These are phyloP conservation scores for Hippopotamyrus pictus DNA, from an alignment of 2,797 vertebrate genomes.

Conservation along the genomic window DNA sequence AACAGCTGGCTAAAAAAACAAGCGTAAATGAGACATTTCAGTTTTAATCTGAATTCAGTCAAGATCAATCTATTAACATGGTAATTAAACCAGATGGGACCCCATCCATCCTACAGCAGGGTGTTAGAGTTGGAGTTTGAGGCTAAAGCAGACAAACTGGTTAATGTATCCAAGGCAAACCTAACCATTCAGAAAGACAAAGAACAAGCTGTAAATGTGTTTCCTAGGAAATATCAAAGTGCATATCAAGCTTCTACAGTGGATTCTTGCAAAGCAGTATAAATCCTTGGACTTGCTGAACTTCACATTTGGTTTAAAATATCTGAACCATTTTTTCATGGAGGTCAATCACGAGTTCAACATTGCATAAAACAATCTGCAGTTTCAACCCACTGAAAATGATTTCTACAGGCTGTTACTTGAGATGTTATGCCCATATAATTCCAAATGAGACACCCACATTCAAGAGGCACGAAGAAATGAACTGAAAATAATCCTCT, in stretches of 20 bases:
- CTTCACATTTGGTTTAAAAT: neutral
- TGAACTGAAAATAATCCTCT: neutral
- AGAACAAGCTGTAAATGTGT: neutral
- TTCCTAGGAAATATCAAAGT: neutral
- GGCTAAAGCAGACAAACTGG: neutral
- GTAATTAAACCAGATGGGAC: neutral
- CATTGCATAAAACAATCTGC: neutral
- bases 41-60: neutral
- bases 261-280: neutral
- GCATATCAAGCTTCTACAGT: neutral
- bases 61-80: neutral
- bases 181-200: neutral
- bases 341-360: neutral
- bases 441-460: neutral
- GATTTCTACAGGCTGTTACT: neutral
- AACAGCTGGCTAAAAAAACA: neutral
- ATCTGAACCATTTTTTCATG: neutral
- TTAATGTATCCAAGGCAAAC: neutral
- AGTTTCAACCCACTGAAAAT: neutral
- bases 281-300: neutral
- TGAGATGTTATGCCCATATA: neutral
- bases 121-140: neutral
- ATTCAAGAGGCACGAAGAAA: neutral
- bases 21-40: neutral
- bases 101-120: neutral